Evolutionary conservation across 2,797 vertebrate species (phyloP).

Genomic region (Gallinago stenura): DNA sequence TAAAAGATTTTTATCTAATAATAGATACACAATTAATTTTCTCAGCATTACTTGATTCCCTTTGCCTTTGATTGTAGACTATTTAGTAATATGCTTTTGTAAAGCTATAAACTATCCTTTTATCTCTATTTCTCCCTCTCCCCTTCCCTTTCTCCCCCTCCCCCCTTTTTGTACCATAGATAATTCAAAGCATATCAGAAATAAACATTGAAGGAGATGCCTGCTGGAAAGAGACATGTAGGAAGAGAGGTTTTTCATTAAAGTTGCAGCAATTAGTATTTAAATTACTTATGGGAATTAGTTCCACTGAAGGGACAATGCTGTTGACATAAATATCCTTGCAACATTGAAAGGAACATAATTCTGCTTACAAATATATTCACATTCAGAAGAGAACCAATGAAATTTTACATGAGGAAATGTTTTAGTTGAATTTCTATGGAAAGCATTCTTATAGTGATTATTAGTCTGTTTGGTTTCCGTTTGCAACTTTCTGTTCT

Average conservation of each 20-base stretch:
- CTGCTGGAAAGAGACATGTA: neutral
- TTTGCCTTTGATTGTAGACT: neutral
- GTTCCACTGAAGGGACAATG: neutral
- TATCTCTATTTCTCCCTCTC: neutral
- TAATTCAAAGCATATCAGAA: neutral
- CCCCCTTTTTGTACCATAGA: neutral
- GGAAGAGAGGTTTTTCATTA: neutral
- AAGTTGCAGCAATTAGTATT: constrained; percentile 15
- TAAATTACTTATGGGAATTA: constrained; percentile 33
- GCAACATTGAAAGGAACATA: neutral
- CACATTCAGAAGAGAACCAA: neutral
- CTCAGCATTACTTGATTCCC: neutral
- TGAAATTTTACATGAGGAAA: neutral
- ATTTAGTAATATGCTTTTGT: neutral
- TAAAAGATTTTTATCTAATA: neutral
- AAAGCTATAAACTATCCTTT: neutral
- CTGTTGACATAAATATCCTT: constrained; percentile 12
- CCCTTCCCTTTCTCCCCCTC: too few species aligned
- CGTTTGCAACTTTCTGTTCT: neutral
- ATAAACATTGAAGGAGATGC: neutral
- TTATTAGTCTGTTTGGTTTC: neutral
- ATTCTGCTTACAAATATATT: constrained; percentile 15
- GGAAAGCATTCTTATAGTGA: neutral
- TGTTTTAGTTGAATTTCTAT: neutral
- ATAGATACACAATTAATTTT: neutral